Evolutionary conservation across 2,113 vertebrate species (phyloP).

Genomic region (Pipa parva): DNA sequence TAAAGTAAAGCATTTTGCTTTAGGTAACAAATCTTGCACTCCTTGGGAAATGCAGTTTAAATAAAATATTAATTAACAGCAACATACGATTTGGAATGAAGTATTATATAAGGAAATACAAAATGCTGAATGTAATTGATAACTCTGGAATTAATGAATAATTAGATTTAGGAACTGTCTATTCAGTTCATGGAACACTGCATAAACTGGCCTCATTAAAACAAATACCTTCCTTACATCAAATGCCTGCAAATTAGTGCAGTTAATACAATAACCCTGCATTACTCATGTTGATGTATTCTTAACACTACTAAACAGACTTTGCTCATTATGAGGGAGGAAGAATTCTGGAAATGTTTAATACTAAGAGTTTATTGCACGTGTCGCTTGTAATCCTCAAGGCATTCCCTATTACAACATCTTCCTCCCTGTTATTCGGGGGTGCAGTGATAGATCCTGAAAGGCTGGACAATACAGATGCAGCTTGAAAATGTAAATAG

Average conservation of each 20-base stretch:
- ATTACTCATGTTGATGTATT: not conserved
- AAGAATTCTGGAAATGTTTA: conserved; percentile 28
- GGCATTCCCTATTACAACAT: conserved; percentile 11
- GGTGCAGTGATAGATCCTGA: not conserved
- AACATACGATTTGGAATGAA: no score
- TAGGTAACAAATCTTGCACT: no score
- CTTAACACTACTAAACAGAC: not conserved
- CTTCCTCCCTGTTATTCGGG: conserved; percentile 19
- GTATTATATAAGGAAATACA: no score
- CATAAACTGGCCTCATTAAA: not conserved
- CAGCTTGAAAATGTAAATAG: conserved; percentile 22
- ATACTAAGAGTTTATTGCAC: conserved; percentile 29
- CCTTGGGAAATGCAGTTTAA: no score
- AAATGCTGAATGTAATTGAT: no score
- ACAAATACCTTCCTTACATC: not conserved
- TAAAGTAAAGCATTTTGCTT: no score
- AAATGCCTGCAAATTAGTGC: not conserved
- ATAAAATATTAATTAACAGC: no score
- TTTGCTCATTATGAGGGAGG: conserved; percentile 28
- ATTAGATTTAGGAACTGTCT: not conserved
- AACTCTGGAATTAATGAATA: not conserved
- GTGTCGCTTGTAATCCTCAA: conserved; percentile 27
- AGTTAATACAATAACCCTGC: not conserved
- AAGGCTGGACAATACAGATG: conserved; percentile 4
- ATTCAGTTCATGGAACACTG: no score